Evolutionary conservation across 2,113 vertebrate genomes (phyloP).

Genomic region (Anguilla rostrata): DNA sequence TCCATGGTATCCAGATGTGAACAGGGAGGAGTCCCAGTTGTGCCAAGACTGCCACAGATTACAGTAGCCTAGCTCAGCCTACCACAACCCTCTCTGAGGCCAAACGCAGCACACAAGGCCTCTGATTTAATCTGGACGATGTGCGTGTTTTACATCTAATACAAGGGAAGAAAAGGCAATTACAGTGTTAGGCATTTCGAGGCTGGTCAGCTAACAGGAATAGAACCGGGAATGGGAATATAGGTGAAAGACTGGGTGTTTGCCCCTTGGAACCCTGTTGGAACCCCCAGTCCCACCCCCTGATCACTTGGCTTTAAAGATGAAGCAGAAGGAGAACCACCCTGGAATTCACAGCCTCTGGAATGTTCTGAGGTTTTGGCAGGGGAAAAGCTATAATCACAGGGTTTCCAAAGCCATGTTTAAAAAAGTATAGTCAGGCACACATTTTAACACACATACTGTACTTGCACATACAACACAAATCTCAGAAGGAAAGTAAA

Average conservation of each 20-base stretch:
- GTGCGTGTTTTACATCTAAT: not conserved
- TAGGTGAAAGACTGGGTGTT: not conserved
- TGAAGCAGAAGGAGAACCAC: conserved; percentile 45
- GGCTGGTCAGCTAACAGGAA: not conserved
- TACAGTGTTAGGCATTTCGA: not conserved
- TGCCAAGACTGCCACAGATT: not conserved
- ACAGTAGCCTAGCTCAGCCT: conserved; percentile 12
- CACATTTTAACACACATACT: conserved; percentile 32
- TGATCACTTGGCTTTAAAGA: conserved; percentile 27
- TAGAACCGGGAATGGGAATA: not conserved
- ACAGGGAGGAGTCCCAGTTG: not conserved
- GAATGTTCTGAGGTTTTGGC: conserved; percentile 66
- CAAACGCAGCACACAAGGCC: conserved; percentile 18
- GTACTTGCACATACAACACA: conserved; percentile 16
- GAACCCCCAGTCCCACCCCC: not conserved
- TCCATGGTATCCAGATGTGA: not conserved
- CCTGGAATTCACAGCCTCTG: conserved; percentile 56
- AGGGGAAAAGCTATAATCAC: conserved; percentile 63
- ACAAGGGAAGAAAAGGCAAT: conserved; percentile 13
- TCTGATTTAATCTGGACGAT: conserved; percentile 22
- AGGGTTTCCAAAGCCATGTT: conserved; percentile 73
- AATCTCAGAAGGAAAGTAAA: not conserved
- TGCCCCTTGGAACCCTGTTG: not conserved
- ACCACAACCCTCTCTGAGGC: conserved; percentile 11
- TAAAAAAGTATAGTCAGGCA: conserved; percentile 75